phyloP scores from a whole-genome alignment of 2,888 invertebrate genomes.

The Drosophila subquinaria region DNA sequence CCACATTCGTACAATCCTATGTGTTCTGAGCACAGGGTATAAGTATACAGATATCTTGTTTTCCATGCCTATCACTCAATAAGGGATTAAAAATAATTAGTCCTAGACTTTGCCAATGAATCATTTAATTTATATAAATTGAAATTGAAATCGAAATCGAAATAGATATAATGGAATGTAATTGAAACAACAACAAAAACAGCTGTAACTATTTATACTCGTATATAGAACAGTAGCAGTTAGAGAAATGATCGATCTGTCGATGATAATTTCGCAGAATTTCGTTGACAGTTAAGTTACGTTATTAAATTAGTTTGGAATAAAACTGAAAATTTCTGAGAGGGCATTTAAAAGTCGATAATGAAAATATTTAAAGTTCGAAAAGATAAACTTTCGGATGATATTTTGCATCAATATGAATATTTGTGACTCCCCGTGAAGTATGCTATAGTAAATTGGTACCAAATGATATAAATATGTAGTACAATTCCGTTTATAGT shows the following conservation, averaged over 20 bases:
- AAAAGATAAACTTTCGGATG: neutral
- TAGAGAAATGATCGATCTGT: neutral
- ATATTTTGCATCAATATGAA: neutral
- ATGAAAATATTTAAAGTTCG: neutral
- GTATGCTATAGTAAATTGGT: conserved; percentile 38
- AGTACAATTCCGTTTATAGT: conserved; percentile 2
- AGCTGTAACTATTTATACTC: neutral
- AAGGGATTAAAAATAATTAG: conserved; percentile 20
- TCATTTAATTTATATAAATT: conserved; percentile 16
- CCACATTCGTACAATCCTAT: neutral
- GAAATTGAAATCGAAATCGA: conserved; percentile 1
- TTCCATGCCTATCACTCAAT: conserved; percentile 24
- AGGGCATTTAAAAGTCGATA: neutral
- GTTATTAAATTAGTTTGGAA: neutral
- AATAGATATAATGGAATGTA: conserved; percentile 1
- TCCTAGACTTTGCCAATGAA: conserved; percentile 12
- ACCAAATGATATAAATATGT: neutral
- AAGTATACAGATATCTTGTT: neutral
- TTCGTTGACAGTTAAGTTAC: neutral
- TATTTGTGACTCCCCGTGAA: conserved; percentile 18
- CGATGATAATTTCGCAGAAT: neutral
- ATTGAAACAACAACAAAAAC: neutral
- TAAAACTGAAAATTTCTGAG: neutral
- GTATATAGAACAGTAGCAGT: neutral
- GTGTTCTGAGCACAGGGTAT: neutral